phyloP scores from a whole-genome alignment of 2,113 vertebrate species.

The Acanthisitta chloris region DNA sequence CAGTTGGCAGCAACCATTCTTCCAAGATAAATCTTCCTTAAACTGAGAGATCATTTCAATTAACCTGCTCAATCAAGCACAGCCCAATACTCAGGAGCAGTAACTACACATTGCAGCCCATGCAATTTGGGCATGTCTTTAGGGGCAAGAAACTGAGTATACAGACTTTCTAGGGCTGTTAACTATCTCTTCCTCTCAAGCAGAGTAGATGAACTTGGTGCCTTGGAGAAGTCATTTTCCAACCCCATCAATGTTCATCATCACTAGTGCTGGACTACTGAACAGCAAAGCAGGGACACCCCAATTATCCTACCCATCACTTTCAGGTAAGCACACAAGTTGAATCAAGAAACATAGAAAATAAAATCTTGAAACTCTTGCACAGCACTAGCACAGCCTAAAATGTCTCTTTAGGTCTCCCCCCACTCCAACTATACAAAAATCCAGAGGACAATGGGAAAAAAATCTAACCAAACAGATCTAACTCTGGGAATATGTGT shows the following conservation, averaged over 20 bases:
- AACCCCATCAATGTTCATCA: background rate
- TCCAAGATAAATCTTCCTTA: background rate
- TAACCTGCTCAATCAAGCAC: background rate
- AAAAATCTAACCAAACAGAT: background rate
- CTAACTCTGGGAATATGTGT: background rate
- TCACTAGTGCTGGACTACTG: background rate
- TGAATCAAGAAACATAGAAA: background rate
- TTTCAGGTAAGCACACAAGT: background rate
- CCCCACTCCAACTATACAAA: background rate
- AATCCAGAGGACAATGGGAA: background rate
- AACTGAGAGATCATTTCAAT: background rate
- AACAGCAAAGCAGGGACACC: background rate
- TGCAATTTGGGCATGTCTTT: background rate
- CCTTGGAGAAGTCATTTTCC: background rate
- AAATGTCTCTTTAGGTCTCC: background rate
- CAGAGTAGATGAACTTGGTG: background rate
- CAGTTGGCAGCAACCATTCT: background rate
- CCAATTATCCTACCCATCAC: background rate
- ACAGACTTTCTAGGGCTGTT: background rate
- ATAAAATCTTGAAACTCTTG: background rate
- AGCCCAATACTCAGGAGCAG: background rate
- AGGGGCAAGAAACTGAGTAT: background rate
- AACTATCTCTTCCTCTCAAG: background rate
- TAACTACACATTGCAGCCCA: background rate
- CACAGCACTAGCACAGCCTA: background rate